Conservation (phyloP, 2,113 vertebrate species). For the Etheostoma spectabile region DNA sequence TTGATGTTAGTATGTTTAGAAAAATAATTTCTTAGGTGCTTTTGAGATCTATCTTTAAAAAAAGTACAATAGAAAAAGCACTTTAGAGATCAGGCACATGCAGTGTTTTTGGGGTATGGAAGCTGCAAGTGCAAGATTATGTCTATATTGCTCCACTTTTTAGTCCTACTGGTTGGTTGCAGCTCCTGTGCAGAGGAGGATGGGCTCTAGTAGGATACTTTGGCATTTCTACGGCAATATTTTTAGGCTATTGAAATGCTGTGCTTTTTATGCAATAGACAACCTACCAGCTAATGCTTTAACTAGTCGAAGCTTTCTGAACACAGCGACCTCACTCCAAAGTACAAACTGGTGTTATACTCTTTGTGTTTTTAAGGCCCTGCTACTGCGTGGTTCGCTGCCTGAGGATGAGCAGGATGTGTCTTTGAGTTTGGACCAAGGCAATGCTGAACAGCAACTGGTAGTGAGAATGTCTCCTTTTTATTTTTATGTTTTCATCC, state of each 20-base stretch:
- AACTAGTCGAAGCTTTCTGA: conserved; percentile 12
- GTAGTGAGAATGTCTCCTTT: conserved; percentile 71
- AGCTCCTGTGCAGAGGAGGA: background rate
- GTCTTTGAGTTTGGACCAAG: conserved; percentile 86
- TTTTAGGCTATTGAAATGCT: background rate
- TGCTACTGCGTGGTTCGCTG: conserved; percentile 92
- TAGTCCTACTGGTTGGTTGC: background rate
- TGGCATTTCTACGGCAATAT: background rate
- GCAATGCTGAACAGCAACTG: conserved; percentile 91
- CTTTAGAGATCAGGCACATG: background rate
- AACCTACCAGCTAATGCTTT: background rate
- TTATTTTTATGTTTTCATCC: conserved; percentile 7
- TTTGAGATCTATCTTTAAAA: background rate
- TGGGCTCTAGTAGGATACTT: background rate
- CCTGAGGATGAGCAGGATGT: conserved; percentile 94
- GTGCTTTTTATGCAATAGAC: background rate
- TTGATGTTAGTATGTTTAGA: background rate
- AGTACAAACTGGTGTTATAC: conserved; percentile 19
- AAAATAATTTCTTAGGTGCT: background rate
- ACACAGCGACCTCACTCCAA: conserved; percentile 3
- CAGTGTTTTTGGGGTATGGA: too few species aligned
- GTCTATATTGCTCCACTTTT: background rate
- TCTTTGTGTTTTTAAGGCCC: conserved; percentile 83
- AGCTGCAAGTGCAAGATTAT: background rate
- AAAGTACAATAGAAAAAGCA: background rate